Conservation (phyloP, 2,797 vertebrate species). For the Eremophila alpestris region DNA sequence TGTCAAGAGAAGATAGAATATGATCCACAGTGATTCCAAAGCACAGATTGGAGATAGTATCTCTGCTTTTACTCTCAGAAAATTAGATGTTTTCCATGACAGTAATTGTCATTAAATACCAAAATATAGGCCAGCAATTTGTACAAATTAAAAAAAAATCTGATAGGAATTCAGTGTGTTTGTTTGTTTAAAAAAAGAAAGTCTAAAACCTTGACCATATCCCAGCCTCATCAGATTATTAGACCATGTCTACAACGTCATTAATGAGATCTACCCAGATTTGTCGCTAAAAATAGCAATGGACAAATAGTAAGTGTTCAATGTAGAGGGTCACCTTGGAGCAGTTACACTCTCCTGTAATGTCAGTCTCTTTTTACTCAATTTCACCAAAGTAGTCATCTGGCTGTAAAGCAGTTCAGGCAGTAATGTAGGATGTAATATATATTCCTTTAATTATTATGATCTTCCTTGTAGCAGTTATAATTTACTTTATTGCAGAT, state of each 20-base stretch:
- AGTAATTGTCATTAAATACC: not conserved
- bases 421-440: slow-evolving; percentile 60
- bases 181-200: not conserved
- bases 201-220: not conserved
- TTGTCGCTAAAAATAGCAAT: slow-evolving; percentile 53
- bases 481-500: slow-evolving; percentile 71
- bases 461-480: slow-evolving; percentile 70
- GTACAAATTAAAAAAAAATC: not conserved
- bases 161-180: not conserved
- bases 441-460: slow-evolving; percentile 72
- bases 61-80: not conserved
- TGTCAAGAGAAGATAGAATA: not conserved
- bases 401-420: slow-evolving; percentile 58
- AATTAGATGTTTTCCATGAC: not conserved
- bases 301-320: slow-evolving; percentile 8
- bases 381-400: slow-evolving; percentile 38
- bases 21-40: not conserved
- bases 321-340: slow-evolving; percentile 44
- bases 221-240: slow-evolving; percentile 51
- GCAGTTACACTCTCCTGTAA: slow-evolving; percentile 1
- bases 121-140: not conserved
- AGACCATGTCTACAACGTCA: not conserved
- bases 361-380: slow-evolving; percentile 51
- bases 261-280: slow-evolving; percentile 59
- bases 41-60: not conserved